Evolutionary conservation across 1,140 invertebrate species (phyloP), one percentile per base, ranked within the genome.

Genomic region (Drosophila navojoa): DNA sequence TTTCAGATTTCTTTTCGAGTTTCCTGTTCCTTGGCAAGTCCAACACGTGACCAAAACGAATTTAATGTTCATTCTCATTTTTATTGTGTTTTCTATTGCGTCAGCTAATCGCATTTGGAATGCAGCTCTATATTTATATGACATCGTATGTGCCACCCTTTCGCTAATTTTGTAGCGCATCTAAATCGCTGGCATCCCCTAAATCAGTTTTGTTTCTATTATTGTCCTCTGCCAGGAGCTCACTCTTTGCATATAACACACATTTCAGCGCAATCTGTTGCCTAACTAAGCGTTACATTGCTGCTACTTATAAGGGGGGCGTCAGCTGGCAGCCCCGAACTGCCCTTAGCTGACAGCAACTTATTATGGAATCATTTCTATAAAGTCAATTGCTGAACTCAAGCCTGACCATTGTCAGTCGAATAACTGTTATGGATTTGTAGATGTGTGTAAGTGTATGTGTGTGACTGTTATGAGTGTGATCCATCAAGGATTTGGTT

Each of bases 201-300:
- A 72, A 72, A 59, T 71, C 47, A 16, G 61, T 55, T 22, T 27
- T 19, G 7, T 15, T 47, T 69, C 54, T 50, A 40, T 52, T 44
- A 40, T n/a, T 63, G 38, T 76, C 47, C 53, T 79, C 38, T 40
- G 25, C 38, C 44, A 50, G 61, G 61, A 44, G 16, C n/a, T 71
- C 64, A 71, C 27, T 71, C 70, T 89, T 80, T 82, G 66, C 74
- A 80, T 72, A 59, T 25, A 15, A 57, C 4, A 38, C 50, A 84
- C 50, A 79, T 89, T 89, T 89, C 77, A 77, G 49, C 74, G 67
- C 84, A 89, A 82, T 89, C 76, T 89, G 84, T 89, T 89, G 50
- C 77, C 70, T 71, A 89, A 89, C 73, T 75, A 78, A 77, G 82
- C 79, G 82, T 74, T 82, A 87, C 84, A 87, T 87, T 70, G 76